A percentile compares a stretch with the other conserved stretches of the same genome.
Conservation (phyloP, 1,140 invertebrate species). For the Caenorhabditis elegans region WBcel235 BX284604.4:6954501-6955000, state of each 20-base stretch:
- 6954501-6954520: no score
- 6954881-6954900: conserved; percentile 13
- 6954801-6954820: neutral
- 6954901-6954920: neutral
- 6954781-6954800: neutral
- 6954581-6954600: no score
- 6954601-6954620: no score
- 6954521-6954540: no score
- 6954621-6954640: no score
- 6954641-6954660: no score
- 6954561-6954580: no score
- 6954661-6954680: no score
- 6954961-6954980: conserved; percentile 8
- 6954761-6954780: neutral
- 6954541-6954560: no score
- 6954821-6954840: conserved; percentile 21
- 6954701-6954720: neutral
- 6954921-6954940: neutral
- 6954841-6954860: conserved; percentile 32
- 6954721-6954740: conserved; percentile 16
- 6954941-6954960: neutral
- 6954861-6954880: conserved; percentile 12
- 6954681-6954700: neutral
- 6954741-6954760: neutral
- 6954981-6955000: neutral